phyloP scores from a whole-genome alignment of 2,113 vertebrate genomes.

The Mungos mungo region DNA sequence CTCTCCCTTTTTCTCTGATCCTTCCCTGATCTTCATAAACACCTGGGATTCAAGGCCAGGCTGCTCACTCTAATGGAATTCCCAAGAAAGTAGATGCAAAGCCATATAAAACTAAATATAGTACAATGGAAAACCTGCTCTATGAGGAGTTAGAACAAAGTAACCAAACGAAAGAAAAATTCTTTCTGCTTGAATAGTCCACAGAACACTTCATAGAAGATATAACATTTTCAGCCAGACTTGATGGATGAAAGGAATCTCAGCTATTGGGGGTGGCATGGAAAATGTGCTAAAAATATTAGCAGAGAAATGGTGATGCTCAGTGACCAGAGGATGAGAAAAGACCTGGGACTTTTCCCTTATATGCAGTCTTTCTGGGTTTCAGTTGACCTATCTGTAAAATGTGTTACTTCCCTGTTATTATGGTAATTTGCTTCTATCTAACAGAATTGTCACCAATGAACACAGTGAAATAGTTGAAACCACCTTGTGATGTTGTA shows the following conservation, averaged over 20 bases:
- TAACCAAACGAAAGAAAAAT: not conserved
- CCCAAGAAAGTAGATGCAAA: not conserved
- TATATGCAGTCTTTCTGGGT: not conserved
- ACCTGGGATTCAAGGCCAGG: not conserved
- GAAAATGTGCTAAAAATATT: conserved; percentile 16
- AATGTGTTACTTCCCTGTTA: not conserved
- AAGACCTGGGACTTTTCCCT: not conserved
- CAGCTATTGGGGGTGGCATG: not conserved
- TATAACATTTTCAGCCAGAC: conserved; percentile 36
- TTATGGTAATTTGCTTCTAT: not conserved
- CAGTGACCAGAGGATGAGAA: not conserved
- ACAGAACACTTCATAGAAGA: not conserved
- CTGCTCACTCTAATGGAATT: not conserved
- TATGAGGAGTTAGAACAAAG: not conserved
- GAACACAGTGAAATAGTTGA: not conserved
- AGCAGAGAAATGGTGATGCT: not conserved
- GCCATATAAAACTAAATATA: not conserved
- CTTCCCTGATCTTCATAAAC: not conserved
- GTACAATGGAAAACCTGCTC: not conserved
- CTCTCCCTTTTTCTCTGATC: no score
- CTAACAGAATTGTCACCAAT: not conserved
- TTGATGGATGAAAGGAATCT: conserved; percentile 49
- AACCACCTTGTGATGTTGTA: not conserved
- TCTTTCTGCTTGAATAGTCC: conserved; percentile 40
- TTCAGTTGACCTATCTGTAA: not conserved